Evolutionary conservation across 2,888 invertebrate genomes (phyloP), one percentile per base, ranked within the genome.

Genomic region (Linyphia triangularis): DNA sequence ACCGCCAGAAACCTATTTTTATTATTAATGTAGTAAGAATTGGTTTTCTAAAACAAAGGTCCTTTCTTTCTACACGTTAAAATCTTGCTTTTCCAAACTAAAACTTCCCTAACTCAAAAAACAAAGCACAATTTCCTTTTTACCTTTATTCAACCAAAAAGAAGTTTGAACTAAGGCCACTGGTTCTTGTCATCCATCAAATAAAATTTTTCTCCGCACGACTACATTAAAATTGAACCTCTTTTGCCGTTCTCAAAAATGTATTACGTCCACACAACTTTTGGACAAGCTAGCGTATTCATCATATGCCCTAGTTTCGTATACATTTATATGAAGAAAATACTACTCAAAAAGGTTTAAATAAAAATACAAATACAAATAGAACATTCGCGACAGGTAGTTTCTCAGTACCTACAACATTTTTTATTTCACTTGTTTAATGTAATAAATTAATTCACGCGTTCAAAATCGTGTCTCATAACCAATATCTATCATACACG

Each of bases 191-290:
- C 75, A 85, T 85, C 85, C 67, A 85, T 85, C 85, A 77, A 37
- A 59, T 37, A 59, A 40, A 61, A 85, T 61, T 85, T 43, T 85
- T 69, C 57, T 70, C 70, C 72, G 72, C 70, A 82, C 70, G 82
- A 70, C 82, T 82, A 63, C 82, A 82, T 72, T 72, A 82, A 72
- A 82, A 82, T 82, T 82, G 70, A 72, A 82, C 82, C 61, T 81
- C 26, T 81, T 43, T 40, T 81, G 33, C 63, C 61, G 63, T 78
- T 78, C 77, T 67, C 79, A 7, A 70, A 59, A 81, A 69, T 81
- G 69, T 81, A 69, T 81, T 81, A 59, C 57, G 19, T 59, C 37
- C 33, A 69, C 59, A n/a, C 78, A 70, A 51, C 81, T 57, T 81
- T 51, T 26, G 69, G 81, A 67, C 57, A 81, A 69, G 69, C 43